These are phyloP conservation scores for Trichogramma evanescens DNA, from an alignment of 2,888 invertebrate species.

Conservation along the genomic window DNA sequence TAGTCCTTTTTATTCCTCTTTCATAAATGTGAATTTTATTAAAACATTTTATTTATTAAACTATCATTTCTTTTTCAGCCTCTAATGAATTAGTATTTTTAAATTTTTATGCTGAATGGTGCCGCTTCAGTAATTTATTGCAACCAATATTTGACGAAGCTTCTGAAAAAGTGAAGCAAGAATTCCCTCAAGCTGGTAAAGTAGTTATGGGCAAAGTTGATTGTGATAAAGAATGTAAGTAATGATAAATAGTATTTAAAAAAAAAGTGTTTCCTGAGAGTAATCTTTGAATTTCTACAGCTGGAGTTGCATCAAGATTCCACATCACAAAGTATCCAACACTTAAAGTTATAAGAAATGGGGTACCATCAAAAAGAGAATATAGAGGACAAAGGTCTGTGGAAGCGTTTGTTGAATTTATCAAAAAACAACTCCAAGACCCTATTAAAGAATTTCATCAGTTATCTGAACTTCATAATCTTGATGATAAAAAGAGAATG, in stretches of 20 bases:
- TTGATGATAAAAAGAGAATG: conserved; percentile 75
- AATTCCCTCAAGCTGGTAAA: conserved; percentile 72
- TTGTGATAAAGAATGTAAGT: conserved; percentile 82
- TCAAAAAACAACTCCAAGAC: conserved; percentile 82
- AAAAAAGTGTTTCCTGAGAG: background rate
- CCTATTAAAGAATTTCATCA: conserved; percentile 73
- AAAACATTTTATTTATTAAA: background rate
- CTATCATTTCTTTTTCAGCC: conserved; percentile 57
- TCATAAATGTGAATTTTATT: background rate
- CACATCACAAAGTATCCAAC: conserved; percentile 99
- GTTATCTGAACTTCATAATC: conserved; percentile 63
- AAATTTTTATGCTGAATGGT: conserved; percentile 99
- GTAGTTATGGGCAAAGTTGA: conserved; percentile 95
- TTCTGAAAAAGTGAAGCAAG: conserved; percentile 73
- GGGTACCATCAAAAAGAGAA: conserved; percentile 81
- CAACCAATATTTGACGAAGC: conserved; percentile 96
- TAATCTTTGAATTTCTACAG: conserved; percentile 43
- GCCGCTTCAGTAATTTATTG: conserved; percentile 94
- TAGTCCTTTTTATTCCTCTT: background rate
- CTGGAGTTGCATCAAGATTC: conserved; percentile 76
- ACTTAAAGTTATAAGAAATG: conserved; percentile 87
- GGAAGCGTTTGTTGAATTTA: conserved; percentile 83
- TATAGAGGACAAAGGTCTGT: conserved; percentile 83
- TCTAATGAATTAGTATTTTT: conserved; percentile 94
- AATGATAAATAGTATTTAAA: background rate